Base-by-base conservation (phyloP, 92 coral and sea anemone species). In the Montipora capitata region DNA sequence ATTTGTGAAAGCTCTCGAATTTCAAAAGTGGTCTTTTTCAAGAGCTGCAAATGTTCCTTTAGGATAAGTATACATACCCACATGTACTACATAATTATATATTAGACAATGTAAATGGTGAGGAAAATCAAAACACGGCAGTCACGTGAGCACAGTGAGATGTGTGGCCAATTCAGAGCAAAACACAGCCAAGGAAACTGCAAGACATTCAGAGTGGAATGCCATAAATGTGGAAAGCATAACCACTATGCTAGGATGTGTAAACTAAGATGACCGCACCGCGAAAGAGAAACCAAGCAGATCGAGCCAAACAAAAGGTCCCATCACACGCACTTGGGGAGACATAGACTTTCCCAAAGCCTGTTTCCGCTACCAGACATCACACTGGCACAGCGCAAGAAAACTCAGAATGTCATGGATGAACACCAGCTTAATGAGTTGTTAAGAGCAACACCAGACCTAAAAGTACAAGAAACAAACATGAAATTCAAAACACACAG, bases 231-330 rank as follows among this genome's bases (percentile, higher is more conserved):
- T 56, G 86, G 90, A 13, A 78, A 86, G 64, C 57, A 88, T 27
- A 80, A 91, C 84, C 83, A 80, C 88, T 86, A 58, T 79, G 76
- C 93, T 9, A 83, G 77, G 38, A 84, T 84, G 93, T 85, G 90
- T 40, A 11, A 62, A 63, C 40, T 7, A 38, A 35, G 41, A 67
- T 49, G 0, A 85, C 41, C 70, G 20, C 67, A 62, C 58, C 64
- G 80, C 43, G 35, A 40, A 61, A 8, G 74, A 76, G 49, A 52
- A 78, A 38, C n/a, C n/a, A n/a, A 77, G 27, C 51, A 69, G 51
- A 49, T 41, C 76, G 45, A 12, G 76, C 17, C 72, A 66, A 20
- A 43, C 7, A 66, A 27, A 15, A 66, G 38, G 72, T n/a, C 17
- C 1, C 61, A 5, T 7, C 58, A 15, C 66, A 40, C 80, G 14